Evolutionary conservation across 2,113 vertebrate species (phyloP), one percentile per base, ranked within the genome.

Genomic region (Gallinago undulata): DNA sequence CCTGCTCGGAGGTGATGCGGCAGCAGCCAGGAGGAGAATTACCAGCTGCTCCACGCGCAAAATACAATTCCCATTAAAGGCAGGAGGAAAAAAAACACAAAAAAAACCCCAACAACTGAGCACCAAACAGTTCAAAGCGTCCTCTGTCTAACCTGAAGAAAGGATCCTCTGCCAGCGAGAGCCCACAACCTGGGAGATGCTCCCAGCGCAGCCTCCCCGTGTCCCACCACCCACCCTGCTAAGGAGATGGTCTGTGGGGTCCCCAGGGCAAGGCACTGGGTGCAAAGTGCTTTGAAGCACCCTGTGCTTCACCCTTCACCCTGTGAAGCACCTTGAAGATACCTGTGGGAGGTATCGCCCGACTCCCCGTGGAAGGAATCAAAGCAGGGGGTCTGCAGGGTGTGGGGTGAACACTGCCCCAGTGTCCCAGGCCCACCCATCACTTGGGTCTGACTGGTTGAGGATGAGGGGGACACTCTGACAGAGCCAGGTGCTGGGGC

Each of bases 11-110:
- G 89, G 84, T 84, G 91, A 81, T 8, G 10, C 1, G 1, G 91
- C 84, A 0, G 91, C 91, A 90, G 87, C 62, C 59, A 83, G 51
- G 33, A 86, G 75, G 67, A 93, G 75, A 90, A 90, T 79, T 41
- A 57, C 74, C 87, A 87, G 90, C 81, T 87, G 87, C 81, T 91
- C 66, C 59, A 70, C 1, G 9, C 57, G 16, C 5, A 6, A 59
- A 89, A 87, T 67, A 48, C 68, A 56, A 74, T 70, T 77, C 76
- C 30, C 33, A 78, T 55, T 87, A 77, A 84, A 86, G 27, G 12
- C 15, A 19, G 12, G 45, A 2, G 2, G 7, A 2, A 17, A 47
- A 35, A 9, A 14, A n/a, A 48, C 39, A 31, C 57, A 68, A 67
- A 57, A 93, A 91, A 2, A 45, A 18, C 17, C 43, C 43, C 43